Conservation (phyloP, 1,140 invertebrate species). For the Brachionus sp. region DNA sequence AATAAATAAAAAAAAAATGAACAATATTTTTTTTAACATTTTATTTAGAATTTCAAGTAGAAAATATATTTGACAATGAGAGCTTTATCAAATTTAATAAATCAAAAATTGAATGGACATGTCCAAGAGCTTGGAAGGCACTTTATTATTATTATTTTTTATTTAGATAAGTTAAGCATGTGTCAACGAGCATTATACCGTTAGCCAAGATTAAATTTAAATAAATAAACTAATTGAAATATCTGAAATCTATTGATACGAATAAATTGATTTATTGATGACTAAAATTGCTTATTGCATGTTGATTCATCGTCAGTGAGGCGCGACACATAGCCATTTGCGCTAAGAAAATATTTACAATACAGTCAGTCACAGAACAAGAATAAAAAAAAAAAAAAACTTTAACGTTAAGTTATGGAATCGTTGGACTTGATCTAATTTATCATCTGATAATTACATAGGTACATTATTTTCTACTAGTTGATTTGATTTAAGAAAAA, state of each 20-base stretch:
- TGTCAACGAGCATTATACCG: slow-evolving; percentile 4
- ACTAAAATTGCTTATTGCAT: not conserved
- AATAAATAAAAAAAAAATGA: too few species aligned
- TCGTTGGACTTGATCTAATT: not conserved
- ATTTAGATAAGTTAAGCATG: not conserved
- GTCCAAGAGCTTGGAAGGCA: not conserved
- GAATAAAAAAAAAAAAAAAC: not conserved
- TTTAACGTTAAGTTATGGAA: slow-evolving; percentile 7
- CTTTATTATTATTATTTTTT: not conserved
- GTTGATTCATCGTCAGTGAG: slow-evolving; percentile 21
- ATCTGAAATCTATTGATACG: slow-evolving; percentile 18
- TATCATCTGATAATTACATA: not conserved
- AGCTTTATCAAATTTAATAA: not conserved
- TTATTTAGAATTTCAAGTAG: too few species aligned
- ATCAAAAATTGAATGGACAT: not conserved
- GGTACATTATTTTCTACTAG: not conserved
- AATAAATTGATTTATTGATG: slow-evolving; percentile 37
- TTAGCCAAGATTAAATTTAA: not conserved
- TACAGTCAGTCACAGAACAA: not conserved
- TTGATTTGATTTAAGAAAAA: not conserved
- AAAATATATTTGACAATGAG: not conserved
- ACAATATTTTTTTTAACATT: too few species aligned
- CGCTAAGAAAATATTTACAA: not conserved
- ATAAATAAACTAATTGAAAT: slow-evolving; percentile 23
- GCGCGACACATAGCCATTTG: slow-evolving; percentile 3